Evolutionary conservation across 2,888 invertebrate genomes (phyloP).

Genomic region (Hypena proboscidalis): DNA sequence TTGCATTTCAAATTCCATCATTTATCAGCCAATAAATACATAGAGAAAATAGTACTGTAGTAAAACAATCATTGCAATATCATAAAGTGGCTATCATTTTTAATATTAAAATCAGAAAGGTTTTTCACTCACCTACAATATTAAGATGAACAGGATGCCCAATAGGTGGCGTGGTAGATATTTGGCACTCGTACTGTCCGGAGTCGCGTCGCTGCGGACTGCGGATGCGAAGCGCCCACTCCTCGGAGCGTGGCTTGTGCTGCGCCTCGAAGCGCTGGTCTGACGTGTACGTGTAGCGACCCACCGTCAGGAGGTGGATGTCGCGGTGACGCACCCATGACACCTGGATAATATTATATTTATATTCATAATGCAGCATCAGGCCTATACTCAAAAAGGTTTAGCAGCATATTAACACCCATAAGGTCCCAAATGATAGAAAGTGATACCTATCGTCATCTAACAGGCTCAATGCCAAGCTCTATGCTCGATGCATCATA

Average conservation of each 20-base stretch:
- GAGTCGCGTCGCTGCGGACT: slow-evolving; percentile 92
- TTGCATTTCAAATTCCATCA: no score
- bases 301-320: slow-evolving; percentile 95
- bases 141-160: slow-evolving; percentile 93
- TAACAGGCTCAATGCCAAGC: no score
- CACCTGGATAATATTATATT: slow-evolving; percentile 85
- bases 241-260: slow-evolving; percentile 94
- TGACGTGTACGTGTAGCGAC: slow-evolving; percentile 94
- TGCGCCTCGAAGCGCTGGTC: slow-evolving; percentile 93
- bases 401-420: no score
- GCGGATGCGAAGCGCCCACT: slow-evolving; percentile 91
- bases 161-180: slow-evolving; percentile 95
- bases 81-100: no score
- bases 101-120: neutral
- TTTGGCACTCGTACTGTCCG: slow-evolving; percentile 95
- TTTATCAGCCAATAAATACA: no score
- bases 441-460: no score
- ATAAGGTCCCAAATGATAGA: no score
- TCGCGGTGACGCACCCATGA: slow-evolving; percentile 97
- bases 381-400: no score
- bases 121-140: slow-evolving; percentile 90
- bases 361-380: neutral
- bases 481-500: no score
- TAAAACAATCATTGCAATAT: no score
- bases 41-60: no score